phyloP scores from a whole-genome alignment of 64 coral and sea anemone species.

The Platygyra sinensis region DNA sequence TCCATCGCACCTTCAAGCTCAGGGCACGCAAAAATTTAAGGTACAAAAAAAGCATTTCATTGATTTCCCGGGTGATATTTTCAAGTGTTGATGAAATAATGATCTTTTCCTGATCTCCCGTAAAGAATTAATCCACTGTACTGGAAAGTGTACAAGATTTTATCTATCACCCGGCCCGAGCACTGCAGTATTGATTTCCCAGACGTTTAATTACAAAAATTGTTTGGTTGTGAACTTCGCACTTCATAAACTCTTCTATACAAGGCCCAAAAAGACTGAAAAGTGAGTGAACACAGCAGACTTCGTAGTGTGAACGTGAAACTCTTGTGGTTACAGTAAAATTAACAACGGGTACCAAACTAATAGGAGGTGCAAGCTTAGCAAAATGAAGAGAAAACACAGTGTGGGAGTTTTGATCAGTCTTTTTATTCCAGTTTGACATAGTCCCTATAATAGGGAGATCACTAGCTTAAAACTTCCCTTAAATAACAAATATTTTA shows the following conservation, averaged over 20 bases:
- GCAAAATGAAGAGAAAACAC: not conserved
- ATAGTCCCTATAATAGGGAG: not conserved
- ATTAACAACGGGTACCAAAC: not conserved
- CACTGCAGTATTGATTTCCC: not conserved
- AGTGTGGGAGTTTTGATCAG: not conserved
- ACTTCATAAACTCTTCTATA: not conserved
- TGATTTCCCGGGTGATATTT: not conserved
- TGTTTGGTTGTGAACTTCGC: not conserved
- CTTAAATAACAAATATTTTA: not conserved
- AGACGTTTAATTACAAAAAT: not conserved
- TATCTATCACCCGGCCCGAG: not conserved
- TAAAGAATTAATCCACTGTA: constrained; percentile 23
- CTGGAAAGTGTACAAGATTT: constrained; percentile 21
- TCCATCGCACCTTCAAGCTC: not conserved
- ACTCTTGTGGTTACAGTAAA: not conserved
- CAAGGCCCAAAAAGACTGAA: not conserved
- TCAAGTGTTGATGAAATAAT: constrained; percentile 28
- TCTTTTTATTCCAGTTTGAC: not conserved
- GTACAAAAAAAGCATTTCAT: not conserved
- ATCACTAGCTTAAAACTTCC: not conserved
- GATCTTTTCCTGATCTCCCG: constrained; percentile 17
- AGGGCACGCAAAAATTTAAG: not conserved
- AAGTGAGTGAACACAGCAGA: not conserved
- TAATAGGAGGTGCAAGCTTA: not conserved
- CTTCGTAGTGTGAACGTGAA: not conserved